Percentiles rank a stretch among this genome's conserved stretches.
Evolutionary conservation across 2,797 vertebrate genomes (phyloP).

Genomic region (Catamblyrhynchus diadema): DNA sequence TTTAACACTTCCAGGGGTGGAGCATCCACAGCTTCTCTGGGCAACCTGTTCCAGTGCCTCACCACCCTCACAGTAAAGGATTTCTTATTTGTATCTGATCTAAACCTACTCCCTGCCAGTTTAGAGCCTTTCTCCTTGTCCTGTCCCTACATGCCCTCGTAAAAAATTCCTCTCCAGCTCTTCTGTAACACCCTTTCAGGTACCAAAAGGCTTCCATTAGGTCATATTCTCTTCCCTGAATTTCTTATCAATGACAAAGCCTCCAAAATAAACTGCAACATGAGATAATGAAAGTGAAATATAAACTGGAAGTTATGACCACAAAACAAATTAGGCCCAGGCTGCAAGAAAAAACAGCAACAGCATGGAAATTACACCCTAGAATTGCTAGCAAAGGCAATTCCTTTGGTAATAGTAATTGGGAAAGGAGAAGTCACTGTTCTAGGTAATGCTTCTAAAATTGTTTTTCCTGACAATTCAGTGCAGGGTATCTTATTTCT

Average conservation of each 20-base stretch:
- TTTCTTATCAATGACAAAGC: not conserved
- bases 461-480: not conserved
- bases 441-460: not conserved
- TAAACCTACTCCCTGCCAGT: not conserved
- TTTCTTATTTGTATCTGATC: not conserved
- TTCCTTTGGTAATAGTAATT: not conserved
- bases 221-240: not conserved
- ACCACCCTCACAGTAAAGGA: not conserved
- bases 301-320: not conserved
- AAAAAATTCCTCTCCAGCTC: not conserved
- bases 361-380: not conserved
- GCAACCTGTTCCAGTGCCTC: not conserved
- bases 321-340: not conserved
- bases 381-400: not conserved
- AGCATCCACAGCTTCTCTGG: not conserved
- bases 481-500: not conserved
- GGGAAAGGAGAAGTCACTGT: not conserved
- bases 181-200: not conserved
- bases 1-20: not conserved
- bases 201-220: not conserved
- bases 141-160: accelerated
- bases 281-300: not conserved
- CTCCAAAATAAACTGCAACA: not conserved
- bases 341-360: not conserved
- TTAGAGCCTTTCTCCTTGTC: not conserved